Conservation (phyloP, 1,140 invertebrate species). For the Myzus persicae region DNA sequence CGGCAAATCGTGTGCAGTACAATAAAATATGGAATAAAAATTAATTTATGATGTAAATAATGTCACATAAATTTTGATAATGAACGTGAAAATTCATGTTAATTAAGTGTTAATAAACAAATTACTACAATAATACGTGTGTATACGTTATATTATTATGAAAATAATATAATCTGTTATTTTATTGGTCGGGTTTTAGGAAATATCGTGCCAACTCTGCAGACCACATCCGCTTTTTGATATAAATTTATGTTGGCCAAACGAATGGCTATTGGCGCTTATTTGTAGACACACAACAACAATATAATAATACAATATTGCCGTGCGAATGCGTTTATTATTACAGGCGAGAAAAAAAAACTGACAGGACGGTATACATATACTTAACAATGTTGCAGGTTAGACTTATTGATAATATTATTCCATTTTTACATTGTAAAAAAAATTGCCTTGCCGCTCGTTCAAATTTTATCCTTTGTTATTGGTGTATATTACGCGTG, state of each 20-base stretch:
- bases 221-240: neutral
- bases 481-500: neutral
- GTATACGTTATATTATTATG: neutral
- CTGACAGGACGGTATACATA: neutral
- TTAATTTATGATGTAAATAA: neutral
- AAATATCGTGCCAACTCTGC: neutral
- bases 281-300: neutral
- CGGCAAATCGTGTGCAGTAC: neutral
- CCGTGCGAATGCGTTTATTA: neutral
- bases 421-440: neutral
- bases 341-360: neutral
- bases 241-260: neutral
- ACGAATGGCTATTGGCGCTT: neutral
- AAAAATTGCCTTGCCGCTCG: neutral
- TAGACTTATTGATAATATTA: neutral
- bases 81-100: neutral
- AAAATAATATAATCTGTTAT: neutral
- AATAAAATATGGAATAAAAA: neutral
- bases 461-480: neutral
- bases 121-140: neutral
- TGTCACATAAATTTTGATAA: neutral
- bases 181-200: neutral
- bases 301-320: neutral
- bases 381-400: neutral
- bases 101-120: constrained; percentile 15